Conservation (phyloP, 2,113 vertebrate species). For the Ivindomyrus marchei region DNA sequence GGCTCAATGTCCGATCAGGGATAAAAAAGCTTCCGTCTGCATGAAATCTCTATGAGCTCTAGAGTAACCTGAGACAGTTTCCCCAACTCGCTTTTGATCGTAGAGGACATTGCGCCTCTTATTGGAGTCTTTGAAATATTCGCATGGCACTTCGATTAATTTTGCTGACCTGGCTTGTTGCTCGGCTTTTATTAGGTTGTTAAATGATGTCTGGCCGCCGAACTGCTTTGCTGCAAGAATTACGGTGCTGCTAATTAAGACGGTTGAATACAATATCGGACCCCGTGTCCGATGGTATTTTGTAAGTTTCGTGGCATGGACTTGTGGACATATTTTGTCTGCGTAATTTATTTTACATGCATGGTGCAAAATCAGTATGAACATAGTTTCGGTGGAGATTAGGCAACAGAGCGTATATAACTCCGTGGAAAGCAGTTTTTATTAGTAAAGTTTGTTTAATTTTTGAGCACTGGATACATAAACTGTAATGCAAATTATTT, state of each 20-base stretch:
- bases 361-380: background rate
- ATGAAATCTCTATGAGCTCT: background rate
- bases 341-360: background rate
- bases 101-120: constrained; percentile 4
- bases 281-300: background rate
- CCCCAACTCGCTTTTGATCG: background rate
- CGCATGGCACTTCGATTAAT: constrained; percentile 24
- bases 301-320: background rate
- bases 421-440: background rate
- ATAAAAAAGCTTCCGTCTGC: background rate
- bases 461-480: background rate
- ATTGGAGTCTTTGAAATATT: constrained; percentile 29
- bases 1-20: constrained; percentile 39
- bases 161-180: constrained; percentile 44
- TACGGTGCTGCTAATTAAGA: background rate
- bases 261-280: background rate
- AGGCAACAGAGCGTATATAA: background rate
- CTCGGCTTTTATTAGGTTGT: background rate
- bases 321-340: background rate
- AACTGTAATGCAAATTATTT: background rate
- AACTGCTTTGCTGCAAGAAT: background rate
- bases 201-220: background rate
- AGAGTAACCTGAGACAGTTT: background rate
- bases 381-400: background rate
- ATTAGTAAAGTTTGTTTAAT: background rate